Evolutionary conservation across 2,113 vertebrate genomes (phyloP), one percentile per base, ranked within the genome.

Genomic region (Pelodiscus sinensis): DNA sequence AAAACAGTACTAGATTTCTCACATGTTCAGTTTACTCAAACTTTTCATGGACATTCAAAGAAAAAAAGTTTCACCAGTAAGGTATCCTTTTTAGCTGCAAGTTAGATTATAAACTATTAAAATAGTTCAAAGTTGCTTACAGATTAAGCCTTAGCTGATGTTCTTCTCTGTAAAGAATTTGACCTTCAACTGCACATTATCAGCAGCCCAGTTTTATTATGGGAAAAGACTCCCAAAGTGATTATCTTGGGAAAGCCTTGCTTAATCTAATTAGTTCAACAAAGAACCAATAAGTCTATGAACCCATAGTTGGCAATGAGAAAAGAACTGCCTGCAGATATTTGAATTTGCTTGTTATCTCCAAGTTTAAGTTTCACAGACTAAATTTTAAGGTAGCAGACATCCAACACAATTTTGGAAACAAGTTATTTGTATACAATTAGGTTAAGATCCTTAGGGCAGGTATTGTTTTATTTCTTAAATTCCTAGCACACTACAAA

Each of bases 221-320:
- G 88, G 96, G 95, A 96, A 96, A 96, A 95, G 96, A 97, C 93
- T 97, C 91, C 96, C 92, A 96, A 97, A 98, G 97, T 98, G 97
- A 98, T 98, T 98, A 98, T 95, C 97, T 97, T 95, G 97, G 97
- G 97, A 98, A 98, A 98, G 97, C 96, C 97, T 97, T 95, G 84
- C 97, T 98, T 98, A 97, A 98, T 98, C 97, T 97, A 98, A 98
- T 98, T 98, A 97, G 94, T 90, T 95, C 88, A 94, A 80, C 56
- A 88, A 94, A 97, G 91, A 92, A 88, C 29, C 44, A 92, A 96
- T 93, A 96, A 94, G 95, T 94, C 89, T 95, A 87, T 81, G 84
- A 87, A 94, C 71, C 81, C 92, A 94, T 85, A 96, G 58, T 77
- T 0, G 95, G 89, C 73, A 88, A 82, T 57, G 16, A 27, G 44